These are phyloP conservation scores for Aleiodes leptofemur DNA, from an alignment of 2,888 invertebrate species.

Conservation along the genomic window DNA sequence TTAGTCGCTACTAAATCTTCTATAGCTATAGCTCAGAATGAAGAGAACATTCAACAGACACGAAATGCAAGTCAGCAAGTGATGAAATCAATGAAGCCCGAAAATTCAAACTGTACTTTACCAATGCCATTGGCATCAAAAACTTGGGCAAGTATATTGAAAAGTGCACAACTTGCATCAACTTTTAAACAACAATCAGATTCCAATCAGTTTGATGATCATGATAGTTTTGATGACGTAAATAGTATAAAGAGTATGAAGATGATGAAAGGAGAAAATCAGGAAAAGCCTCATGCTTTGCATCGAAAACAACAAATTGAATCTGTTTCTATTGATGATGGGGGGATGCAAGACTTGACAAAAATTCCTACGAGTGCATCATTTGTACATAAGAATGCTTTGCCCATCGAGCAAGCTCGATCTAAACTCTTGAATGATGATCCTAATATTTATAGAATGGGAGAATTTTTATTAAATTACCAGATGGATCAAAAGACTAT, in stretches of 20 bases:
- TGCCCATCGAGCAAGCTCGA: conserved; percentile 12
- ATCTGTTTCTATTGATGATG: neutral
- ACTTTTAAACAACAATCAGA: neutral
- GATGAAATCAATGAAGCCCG: neutral
- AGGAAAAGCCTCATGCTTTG: neutral
- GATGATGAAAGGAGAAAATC: neutral
- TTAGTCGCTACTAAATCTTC: too few species aligned
- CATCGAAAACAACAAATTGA: conserved; percentile 30
- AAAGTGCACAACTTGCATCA: neutral
- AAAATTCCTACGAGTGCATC: conserved; percentile 35
- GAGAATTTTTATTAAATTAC: conserved; percentile 86
- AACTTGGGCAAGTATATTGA: conserved; percentile 38
- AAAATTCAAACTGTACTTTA: neutral
- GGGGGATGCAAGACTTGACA: conserved; percentile 2
- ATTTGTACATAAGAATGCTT: neutral
- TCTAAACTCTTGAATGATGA: conserved; percentile 79
- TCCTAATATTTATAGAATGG: conserved; percentile 83
- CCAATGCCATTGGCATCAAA: neutral
- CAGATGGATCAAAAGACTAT: conserved; percentile 87
- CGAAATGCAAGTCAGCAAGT: neutral
- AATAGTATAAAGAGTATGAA: neutral
- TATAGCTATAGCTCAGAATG: too few species aligned
- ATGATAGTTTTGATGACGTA: neutral
- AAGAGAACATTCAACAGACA: neutral
- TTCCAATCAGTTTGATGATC: neutral